Evolutionary conservation across 1,140 invertebrate genomes (phyloP).

Genomic region (Drosophila lowei): DNA sequence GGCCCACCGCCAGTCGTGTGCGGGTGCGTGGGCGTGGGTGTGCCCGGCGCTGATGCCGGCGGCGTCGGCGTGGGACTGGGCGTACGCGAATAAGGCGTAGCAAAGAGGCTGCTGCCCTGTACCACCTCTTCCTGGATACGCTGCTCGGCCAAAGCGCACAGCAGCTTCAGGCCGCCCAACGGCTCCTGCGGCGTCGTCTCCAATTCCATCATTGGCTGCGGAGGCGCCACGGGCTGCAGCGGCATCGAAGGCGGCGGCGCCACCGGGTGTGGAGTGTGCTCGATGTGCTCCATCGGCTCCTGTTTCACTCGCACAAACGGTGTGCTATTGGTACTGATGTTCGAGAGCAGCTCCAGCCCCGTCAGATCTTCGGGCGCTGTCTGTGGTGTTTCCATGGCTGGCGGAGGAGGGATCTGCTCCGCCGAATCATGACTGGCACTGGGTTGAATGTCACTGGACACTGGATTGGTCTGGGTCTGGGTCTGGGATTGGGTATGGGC

Average conservation of each 20-base stretch:
- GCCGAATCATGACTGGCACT: constrained; percentile 61
- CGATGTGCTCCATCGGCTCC: constrained; percentile 70
- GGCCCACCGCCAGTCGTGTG: constrained; percentile 3
- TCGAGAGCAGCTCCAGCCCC: constrained; percentile 91
- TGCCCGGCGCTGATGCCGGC: constrained; percentile 14
- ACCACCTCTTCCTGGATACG: constrained; percentile 89
- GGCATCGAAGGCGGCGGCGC: constrained; percentile 55
- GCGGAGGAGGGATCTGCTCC: constrained; percentile 19
- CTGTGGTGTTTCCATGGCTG: constrained; percentile 29
- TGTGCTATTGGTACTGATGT: constrained; percentile 86
- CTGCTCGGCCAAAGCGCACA: constrained; percentile 94
- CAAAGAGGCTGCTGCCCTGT: constrained; percentile 66
- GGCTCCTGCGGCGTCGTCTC: constrained; percentile 82
- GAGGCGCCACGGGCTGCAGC: constrained; percentile 16
- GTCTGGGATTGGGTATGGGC: constrained; percentile 46
- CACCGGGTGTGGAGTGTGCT: constrained; percentile 9
- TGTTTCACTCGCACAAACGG: constrained; percentile 73
- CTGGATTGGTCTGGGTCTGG: constrained; percentile 20
- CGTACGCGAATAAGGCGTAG: constrained; percentile 64
- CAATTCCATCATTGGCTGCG: constrained; percentile 71
- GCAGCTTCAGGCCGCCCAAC: constrained; percentile 89
- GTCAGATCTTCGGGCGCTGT: constrained; percentile 86
- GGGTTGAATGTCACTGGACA: constrained; percentile 52
- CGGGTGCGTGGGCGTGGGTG: neutral
- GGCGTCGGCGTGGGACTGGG: constrained; percentile 42